Percentiles rank a stretch among this genome's conserved stretches.
phyloP scores from a whole-genome alignment of 2,797 vertebrate species.

The Chelidonichthys spinosus region DNA sequence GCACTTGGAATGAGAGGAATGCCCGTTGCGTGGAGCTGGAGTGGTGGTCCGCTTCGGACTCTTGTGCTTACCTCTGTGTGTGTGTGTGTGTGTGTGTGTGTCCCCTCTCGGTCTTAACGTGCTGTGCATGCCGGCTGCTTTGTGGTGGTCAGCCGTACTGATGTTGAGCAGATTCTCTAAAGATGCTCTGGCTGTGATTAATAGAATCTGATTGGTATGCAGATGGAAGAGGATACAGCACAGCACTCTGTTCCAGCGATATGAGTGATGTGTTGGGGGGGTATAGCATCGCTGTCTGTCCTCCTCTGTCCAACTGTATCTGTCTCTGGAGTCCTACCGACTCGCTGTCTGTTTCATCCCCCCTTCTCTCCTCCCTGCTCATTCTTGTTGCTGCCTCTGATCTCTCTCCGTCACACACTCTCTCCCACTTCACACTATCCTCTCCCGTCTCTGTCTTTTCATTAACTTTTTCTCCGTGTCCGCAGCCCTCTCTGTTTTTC shows the following conservation, averaged over 20 bases:
- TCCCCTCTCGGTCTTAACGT: background rate
- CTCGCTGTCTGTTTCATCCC: constrained; percentile 44
- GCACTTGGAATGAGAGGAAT: constrained; percentile 81
- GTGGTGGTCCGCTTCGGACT: constrained; percentile 58
- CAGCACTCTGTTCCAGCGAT: constrained; percentile 39
- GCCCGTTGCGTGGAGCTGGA: constrained; percentile 59
- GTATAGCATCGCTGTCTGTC: constrained; percentile 22
- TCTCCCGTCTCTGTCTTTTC: constrained; percentile 28
- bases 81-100: background rate
- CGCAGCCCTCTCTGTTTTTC: background rate
- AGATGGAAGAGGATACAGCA: constrained; percentile 62
- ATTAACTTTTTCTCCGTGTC: constrained; percentile 47
- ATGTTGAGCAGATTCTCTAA: constrained; percentile 54
- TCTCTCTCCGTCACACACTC: constrained; percentile 25
- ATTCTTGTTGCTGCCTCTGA: constrained; percentile 12
- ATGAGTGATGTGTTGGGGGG: constrained; percentile 48
- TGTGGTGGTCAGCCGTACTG: constrained; percentile 43
- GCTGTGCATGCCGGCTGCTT: constrained; percentile 48
- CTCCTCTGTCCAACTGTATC: constrained; percentile 39
- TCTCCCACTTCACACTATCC: constrained; percentile 23
- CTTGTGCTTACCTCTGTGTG: constrained; percentile 17
- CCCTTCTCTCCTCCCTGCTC: constrained; percentile 7
- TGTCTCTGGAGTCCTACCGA: constrained; percentile 31
- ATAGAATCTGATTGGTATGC: constrained; percentile 73
- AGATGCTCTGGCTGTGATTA: constrained; percentile 60